A percentile compares a stretch with the other conserved stretches of the same genome.
Evolutionary conservation across 92 coral and sea anemone genomes (phyloP).

Genomic region (Zoanthus sansibaricus): DNA sequence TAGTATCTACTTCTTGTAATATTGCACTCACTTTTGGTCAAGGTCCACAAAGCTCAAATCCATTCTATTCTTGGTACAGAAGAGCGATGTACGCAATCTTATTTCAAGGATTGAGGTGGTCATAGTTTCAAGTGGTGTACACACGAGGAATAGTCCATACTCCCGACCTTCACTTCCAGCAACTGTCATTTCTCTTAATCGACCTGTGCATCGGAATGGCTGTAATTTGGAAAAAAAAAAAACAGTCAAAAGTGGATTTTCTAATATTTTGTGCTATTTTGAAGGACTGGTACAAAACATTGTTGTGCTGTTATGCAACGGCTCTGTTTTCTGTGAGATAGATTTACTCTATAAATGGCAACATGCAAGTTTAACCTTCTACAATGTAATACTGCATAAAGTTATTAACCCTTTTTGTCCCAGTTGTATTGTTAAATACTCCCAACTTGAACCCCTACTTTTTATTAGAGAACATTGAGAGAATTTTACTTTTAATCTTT

Average conservation of each 20-base stretch:
- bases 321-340: too few relatives aligned
- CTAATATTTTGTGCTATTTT: neutral
- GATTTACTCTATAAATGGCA: neutral
- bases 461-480: too few relatives aligned
- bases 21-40: slow-evolving; percentile 91
- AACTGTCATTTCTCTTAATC: slow-evolving; percentile 90
- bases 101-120: slow-evolving; percentile 91
- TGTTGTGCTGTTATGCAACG: too few relatives aligned
- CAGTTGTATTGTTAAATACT: too few relatives aligned
- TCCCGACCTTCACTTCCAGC: slow-evolving; percentile 84
- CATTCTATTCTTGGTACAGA: slow-evolving; percentile 98
- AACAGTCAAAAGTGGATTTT: neutral
- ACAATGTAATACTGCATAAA: too few relatives aligned
- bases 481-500: too few relatives aligned
- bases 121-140: slow-evolving; percentile 96
- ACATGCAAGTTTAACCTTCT: too few relatives aligned
- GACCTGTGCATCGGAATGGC: slow-evolving; percentile 99
- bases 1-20: neutral
- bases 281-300: neutral
- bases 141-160: slow-evolving; percentile 88
- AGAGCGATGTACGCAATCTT: slow-evolving; percentile 88
- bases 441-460: too few relatives aligned
- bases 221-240: slow-evolving; percentile 33
- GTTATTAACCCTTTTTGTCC: too few relatives aligned
- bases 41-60: slow-evolving; percentile 96